Evolutionary conservation across 2,888 invertebrate species (phyloP), one percentile per base, ranked within the genome.

Genomic region (Sycophila texana): DNA sequence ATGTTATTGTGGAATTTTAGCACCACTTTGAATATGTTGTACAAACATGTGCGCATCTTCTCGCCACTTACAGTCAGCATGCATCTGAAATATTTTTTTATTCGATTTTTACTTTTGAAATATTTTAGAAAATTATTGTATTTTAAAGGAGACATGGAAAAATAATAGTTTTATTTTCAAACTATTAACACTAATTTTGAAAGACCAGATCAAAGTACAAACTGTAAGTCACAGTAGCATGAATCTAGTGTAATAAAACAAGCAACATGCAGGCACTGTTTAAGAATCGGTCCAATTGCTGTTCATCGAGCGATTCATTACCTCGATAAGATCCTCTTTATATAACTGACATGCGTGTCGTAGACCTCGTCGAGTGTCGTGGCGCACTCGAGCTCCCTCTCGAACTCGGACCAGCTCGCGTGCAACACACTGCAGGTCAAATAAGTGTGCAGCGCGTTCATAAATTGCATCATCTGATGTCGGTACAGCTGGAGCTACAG

Each of bases 341-440:
- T 92, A 86, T 96, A 96, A 0, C 91, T 91, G 13, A 94, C 94
- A 84, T 96, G 96, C 30, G 94, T 93, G 16, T 93, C 91, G 84
- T 96, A 95, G 18, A 96, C 90, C 81, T 94, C 94, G 85, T 96
- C 96, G 12, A 96, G 88, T 0, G 94, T 94, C 22, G 92, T 91
- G 0, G 94, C 94, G 70, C 92, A 92, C 83, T 92, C 91, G 61
- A 96, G 88, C 84, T 94, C 94, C 80, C 93, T 93, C 84, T 95
- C 94, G 82, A 96, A 94, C 80, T 94, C 93, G 1, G 93, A 92
- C 96, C 96, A 96, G 1, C 95, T 95, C 0, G 93, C 92, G 72
- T 95, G 94, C 47, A 96, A 91, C 47, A 96, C 95, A 71, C 94
- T 95, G 0, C 95, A 94, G 0, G 95, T 94, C 73, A 96, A 93